A percentile compares a stretch with the other conserved stretches of the same genome.
Evolutionary conservation across 1,140 invertebrate species (phyloP).

Genomic region (Atopsyche davidsoni): DNA sequence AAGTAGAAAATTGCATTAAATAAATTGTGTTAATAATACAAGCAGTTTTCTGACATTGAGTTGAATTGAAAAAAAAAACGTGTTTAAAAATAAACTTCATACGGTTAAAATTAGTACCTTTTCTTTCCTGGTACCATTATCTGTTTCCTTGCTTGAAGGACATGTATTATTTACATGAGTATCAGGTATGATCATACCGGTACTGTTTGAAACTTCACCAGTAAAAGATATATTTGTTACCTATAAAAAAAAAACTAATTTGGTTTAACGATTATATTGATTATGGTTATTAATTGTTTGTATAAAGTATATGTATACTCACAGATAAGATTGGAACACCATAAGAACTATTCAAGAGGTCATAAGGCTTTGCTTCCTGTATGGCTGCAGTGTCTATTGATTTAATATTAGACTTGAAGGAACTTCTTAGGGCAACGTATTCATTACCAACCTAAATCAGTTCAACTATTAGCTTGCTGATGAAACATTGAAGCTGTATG

Average conservation of each 20-base stretch:
- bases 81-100: too few relatives aligned
- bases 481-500: background rate
- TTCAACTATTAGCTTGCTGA: background rate
- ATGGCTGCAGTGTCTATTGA: background rate
- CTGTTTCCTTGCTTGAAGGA: background rate
- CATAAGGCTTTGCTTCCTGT: constrained; percentile 24
- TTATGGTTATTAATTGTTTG: constrained; percentile 10
- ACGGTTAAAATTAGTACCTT: too few relatives aligned
- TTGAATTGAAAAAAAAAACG: too few relatives aligned
- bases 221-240: constrained; percentile 6
- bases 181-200: background rate
- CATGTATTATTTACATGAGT: background rate
- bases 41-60: too few relatives aligned
- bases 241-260: constrained; percentile 1
- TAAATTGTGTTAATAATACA: too few relatives aligned
- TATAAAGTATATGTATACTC: constrained; percentile 8
- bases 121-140: background rate
- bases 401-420: too few relatives aligned
- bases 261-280: background rate
- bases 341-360: constrained; percentile 24
- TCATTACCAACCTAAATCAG: background rate
- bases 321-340: constrained; percentile 25
- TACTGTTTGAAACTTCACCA: background rate
- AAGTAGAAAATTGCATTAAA: too few relatives aligned
- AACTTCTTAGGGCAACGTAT: background rate